phyloP scores from a whole-genome alignment of 2,888 invertebrate species.

The Quadriops clusia region DNA sequence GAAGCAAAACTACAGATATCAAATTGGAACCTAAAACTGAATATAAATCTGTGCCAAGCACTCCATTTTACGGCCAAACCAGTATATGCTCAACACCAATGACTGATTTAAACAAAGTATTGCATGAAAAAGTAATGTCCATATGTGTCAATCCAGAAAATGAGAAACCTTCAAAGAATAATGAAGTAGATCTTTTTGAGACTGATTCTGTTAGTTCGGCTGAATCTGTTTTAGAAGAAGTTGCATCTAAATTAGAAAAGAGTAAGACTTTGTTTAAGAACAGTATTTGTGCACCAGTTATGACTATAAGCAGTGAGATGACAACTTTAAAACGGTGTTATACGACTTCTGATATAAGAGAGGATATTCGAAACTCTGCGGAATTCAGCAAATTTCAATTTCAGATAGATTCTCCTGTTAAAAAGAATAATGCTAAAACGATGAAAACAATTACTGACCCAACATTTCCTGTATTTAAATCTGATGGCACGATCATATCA shows the following conservation, averaged over 20 bases:
- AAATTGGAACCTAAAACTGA: slow-evolving; percentile 17
- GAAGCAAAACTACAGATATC: slow-evolving; percentile 27
- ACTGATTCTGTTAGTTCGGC: slow-evolving; percentile 17
- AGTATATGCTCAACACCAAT: slow-evolving; percentile 70
- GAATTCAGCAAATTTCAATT: not conserved
- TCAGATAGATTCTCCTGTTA: slow-evolving; percentile 19
- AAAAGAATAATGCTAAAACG: slow-evolving; percentile 33
- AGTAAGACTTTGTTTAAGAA: too few species aligned
- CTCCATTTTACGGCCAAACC: slow-evolving; percentile 50
- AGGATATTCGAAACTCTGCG: not conserved
- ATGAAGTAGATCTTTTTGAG: not conserved
- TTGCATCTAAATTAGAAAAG: not conserved
- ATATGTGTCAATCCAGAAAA: slow-evolving; percentile 56
- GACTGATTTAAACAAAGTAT: slow-evolving; percentile 53
- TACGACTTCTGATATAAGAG: too few species aligned
- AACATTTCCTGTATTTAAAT: slow-evolving; percentile 61
- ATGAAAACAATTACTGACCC: slow-evolving; percentile 69
- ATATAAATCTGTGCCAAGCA: slow-evolving; percentile 16
- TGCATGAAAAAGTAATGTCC: slow-evolving; percentile 60
- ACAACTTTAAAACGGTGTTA: not conserved
- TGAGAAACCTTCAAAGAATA: not conserved
- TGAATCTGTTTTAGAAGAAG: slow-evolving; percentile 29
- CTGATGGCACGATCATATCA: slow-evolving; percentile 62
- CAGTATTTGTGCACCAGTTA: too few species aligned
- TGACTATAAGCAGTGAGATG: too few species aligned